A percentile compares a stretch with the other conserved stretches of the same genome.
These are phyloP conservation scores for Eurytoma californica DNA, from an alignment of 2,888 invertebrate species.

Conservation along the genomic window DNA sequence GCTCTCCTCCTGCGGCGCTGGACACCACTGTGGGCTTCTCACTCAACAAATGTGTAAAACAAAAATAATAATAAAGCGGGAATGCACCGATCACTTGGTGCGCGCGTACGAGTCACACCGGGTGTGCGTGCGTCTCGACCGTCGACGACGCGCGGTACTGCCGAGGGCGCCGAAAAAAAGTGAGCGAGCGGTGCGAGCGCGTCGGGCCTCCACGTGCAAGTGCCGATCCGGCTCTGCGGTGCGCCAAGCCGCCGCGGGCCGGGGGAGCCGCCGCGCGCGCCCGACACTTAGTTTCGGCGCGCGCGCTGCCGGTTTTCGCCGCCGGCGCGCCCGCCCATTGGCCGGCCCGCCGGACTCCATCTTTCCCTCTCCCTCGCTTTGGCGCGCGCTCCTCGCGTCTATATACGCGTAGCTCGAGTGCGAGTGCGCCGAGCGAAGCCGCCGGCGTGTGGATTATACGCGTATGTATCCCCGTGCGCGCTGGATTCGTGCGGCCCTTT, in stretches of 20 bases:
- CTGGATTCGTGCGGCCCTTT: no score
- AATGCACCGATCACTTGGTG: no score
- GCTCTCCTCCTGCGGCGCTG: constrained; percentile 1
- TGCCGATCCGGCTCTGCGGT: constrained; percentile 62
- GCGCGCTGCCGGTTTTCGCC: constrained; percentile 39
- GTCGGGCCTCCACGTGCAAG: constrained; percentile 73
- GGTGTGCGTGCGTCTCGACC: background rate
- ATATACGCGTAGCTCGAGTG: background rate
- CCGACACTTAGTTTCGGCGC: constrained; percentile 14
- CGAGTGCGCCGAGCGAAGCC: background rate
- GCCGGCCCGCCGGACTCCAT: constrained; percentile 30
- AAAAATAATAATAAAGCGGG: background rate
- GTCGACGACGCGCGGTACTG: background rate
- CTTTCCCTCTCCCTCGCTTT: constrained; percentile 6
- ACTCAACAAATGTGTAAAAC: background rate
- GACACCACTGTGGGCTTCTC: background rate
- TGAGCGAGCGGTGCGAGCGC: constrained; percentile 59
- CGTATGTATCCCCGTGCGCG: no score
- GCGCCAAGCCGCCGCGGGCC: constrained; percentile 19
- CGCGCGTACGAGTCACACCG: no score
- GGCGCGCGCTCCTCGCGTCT: constrained; percentile 6
- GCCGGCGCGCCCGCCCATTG: constrained; percentile 26
- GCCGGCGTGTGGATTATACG: no score
- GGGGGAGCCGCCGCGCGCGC: constrained; percentile 53
- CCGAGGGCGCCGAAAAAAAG: background rate